Evolutionary conservation across 2,113 vertebrate species (phyloP), one percentile per base, ranked within the genome.

Genomic region (Octodon degus): DNA sequence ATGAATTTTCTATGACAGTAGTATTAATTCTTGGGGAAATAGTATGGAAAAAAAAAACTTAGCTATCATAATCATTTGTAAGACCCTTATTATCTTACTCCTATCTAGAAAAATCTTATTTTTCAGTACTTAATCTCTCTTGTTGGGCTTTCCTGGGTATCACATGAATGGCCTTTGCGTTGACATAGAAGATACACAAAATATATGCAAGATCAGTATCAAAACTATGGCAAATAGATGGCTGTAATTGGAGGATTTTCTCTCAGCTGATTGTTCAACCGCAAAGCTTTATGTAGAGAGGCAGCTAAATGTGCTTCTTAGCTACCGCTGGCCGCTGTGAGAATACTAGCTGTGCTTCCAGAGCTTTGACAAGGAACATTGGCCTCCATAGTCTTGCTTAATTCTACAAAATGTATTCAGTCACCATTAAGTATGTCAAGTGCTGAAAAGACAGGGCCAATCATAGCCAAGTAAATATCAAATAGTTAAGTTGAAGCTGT

Each of bases 321-420:
- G 50, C 58, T 43, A 27, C 7, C 12, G 9, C 19, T 83, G 53
- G 32, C 25, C 70, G 4, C 63, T 17, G 34, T 67, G 83, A 67
- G 47, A 27, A 68, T 50, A 7, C 27, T 55, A 55, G 58, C 70
- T 72, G 4, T 62, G 50, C 77, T 68, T 24, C 43, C 43, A 63
- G 50, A 96, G 40, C 43, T 79, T 86, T 83, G 60, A 83, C 53
- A 90, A 92, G n/a, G 37, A 58, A 95, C 76, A 63, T 77, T 40
- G 30, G n/a, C 50, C 74, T 87, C 4, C 43, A 11, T 47, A 67
- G 74, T 74, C 76, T 22, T 83, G 65, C 60, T 81, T 86, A 92
- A 86, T 74, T 37, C 58, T 92, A 74, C 7, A 63, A 43, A 86
- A 86, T 55, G 53, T 86, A 92, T 43, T 65, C 27, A 86, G 53